These are phyloP conservation scores for Lanius collurio DNA, from an alignment of 2,113 vertebrate species.

Conservation along the genomic window DNA sequence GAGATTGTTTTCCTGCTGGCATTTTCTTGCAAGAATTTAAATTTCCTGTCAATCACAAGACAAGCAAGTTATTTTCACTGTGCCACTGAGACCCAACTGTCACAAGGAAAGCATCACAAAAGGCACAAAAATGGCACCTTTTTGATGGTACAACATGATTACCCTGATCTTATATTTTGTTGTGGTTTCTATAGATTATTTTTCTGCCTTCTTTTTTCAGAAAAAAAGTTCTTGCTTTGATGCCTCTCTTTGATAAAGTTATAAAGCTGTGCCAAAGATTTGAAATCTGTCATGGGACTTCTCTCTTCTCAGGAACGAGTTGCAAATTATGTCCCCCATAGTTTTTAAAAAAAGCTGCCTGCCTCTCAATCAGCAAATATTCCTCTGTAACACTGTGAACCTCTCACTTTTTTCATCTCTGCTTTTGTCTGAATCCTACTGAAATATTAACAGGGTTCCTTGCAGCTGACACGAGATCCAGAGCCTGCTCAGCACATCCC, in stretches of 20 bases:
- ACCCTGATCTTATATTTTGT: slow-evolving; percentile 38
- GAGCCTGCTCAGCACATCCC: neutral
- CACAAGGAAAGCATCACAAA: slow-evolving; percentile 31
- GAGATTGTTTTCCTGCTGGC: neutral
- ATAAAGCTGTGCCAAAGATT: slow-evolving; percentile 46
- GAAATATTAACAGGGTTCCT: slow-evolving; percentile 49
- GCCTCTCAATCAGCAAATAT: slow-evolving; percentile 24
- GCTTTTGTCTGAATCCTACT: slow-evolving; percentile 33
- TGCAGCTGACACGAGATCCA: neutral
- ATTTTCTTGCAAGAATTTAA: slow-evolving; percentile 46
- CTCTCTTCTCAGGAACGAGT: neutral
- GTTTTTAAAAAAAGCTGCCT: slow-evolving; percentile 10
- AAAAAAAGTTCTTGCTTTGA: slow-evolving; percentile 25
- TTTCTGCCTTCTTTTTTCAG: neutral
- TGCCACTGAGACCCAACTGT: slow-evolving; percentile 20
- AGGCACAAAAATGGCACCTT: slow-evolving; percentile 14
- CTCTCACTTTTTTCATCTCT: neutral
- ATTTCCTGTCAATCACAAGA: slow-evolving; percentile 44
- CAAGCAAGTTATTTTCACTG: slow-evolving; percentile 23
- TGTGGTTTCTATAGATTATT: slow-evolving; percentile 44
- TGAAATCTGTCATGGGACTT: slow-evolving; percentile 53
- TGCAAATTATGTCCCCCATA: slow-evolving; percentile 34
- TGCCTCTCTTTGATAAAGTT: slow-evolving; percentile 60
- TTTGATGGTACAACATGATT: slow-evolving; percentile 50
- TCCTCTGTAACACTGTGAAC: neutral